phyloP scores from a whole-genome alignment of 2,113 vertebrate genomes.

The Oriolus oriolus region DNA sequence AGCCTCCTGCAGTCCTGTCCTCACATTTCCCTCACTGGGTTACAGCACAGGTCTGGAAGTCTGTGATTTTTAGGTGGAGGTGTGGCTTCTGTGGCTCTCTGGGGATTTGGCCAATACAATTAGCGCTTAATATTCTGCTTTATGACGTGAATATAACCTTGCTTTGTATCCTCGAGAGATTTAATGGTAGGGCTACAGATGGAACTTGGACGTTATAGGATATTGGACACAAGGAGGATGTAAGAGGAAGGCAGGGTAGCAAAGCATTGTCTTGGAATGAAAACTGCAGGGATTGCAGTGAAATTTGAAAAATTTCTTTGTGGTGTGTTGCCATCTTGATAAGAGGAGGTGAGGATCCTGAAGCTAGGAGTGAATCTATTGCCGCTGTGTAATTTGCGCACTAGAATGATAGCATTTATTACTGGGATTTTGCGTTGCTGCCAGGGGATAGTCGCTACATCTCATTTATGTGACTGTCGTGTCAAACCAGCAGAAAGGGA shows the following conservation, averaged over 20 bases:
- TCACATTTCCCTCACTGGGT: accelerated
- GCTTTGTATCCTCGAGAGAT: background rate
- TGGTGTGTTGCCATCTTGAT: background rate
- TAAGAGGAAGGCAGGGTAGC: background rate
- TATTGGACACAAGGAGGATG: accelerated
- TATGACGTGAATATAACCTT: background rate
- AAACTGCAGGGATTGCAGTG: background rate
- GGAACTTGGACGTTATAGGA: background rate
- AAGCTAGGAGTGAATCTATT: background rate
- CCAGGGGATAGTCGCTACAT: accelerated
- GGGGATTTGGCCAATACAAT: background rate
- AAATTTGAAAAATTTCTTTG: background rate
- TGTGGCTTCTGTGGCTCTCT: background rate
- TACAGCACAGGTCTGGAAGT: background rate
- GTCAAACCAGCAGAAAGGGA: background rate
- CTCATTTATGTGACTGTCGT: background rate
- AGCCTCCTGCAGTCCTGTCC: background rate
- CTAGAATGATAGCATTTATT: background rate
- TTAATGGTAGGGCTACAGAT: background rate
- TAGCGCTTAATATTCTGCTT: background rate
- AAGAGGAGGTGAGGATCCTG: background rate
- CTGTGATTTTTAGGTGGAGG: background rate
- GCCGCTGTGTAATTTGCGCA: accelerated
- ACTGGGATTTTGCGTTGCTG: accelerated
- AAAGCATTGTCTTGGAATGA: background rate